Conservation (phyloP, 2,113 vertebrate genomes). For the Rhagologus leucostigma region DNA sequence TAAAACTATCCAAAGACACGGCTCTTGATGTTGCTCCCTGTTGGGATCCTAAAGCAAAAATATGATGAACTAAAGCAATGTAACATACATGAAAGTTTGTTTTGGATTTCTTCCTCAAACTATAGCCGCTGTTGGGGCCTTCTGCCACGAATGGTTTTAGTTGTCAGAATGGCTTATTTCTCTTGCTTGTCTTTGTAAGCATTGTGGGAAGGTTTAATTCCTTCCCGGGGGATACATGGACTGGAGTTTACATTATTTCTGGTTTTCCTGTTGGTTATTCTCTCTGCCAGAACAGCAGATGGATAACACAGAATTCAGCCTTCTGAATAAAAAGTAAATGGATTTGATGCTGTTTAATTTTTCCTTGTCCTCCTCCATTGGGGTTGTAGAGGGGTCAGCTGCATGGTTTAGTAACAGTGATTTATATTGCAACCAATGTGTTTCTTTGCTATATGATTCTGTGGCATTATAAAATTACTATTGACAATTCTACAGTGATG, state of each 20-base stretch:
- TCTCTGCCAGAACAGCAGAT: not conserved
- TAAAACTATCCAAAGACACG: not conserved
- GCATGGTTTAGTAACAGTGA: not conserved
- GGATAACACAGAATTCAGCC: not conserved
- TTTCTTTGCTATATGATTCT: not conserved
- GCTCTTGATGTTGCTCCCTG: not conserved
- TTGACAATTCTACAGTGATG: not conserved
- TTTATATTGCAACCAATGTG: not conserved
- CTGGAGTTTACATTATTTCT: not conserved
- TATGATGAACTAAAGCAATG: not conserved
- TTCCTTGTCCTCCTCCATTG: not conserved
- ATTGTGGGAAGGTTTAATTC: not conserved
- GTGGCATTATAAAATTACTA: not conserved
- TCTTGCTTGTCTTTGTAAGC: not conserved
- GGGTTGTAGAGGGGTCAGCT: not conserved
- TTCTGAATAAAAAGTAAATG: not conserved
- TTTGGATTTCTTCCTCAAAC: not conserved
- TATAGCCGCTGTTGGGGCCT: not conserved
- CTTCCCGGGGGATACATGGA: not conserved
- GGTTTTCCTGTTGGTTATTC: not conserved
- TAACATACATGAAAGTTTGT: not conserved
- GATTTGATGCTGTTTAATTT: not conserved
- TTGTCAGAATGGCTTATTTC: not conserved
- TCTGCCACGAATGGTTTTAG: not conserved
- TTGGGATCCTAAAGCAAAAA: not conserved